Evolutionary conservation across 2,113 vertebrate species (phyloP).

Genomic region (Prunella fulvescens): DNA sequence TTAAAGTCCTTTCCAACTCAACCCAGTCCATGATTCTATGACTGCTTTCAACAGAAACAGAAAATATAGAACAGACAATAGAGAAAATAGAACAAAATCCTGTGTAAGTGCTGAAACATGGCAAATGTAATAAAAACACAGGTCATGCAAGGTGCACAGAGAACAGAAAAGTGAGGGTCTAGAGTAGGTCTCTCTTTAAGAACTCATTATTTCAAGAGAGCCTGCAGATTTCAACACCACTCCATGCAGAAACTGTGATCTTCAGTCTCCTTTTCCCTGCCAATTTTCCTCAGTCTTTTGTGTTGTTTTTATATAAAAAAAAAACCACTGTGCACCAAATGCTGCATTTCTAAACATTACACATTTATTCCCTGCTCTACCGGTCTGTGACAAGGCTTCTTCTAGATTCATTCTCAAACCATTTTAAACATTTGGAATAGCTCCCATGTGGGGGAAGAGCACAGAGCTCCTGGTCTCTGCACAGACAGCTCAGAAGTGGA

Average conservation of each 20-base stretch:
- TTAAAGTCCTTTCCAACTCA: not conserved
- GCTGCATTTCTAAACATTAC: not conserved
- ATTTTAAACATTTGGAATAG: not conserved
- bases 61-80: not conserved
- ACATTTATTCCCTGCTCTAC: not conserved
- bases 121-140: rapidly evolving
- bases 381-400: not conserved
- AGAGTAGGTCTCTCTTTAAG: not conserved
- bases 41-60: rapidly evolving
- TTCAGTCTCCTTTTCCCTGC: not conserved
- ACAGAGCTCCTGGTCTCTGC: not conserved
- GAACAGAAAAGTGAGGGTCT: not conserved
- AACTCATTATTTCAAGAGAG: not conserved
- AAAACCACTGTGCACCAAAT: not conserved
- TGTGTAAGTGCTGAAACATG: rapidly evolving
- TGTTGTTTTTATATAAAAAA: not conserved
- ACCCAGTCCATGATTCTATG: not conserved
- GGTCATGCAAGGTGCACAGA: not conserved
- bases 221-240: not conserved
- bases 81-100: not conserved
- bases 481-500: not conserved
- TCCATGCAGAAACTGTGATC: not conserved
- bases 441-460: not conserved
- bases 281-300: not conserved
- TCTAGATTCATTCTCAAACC: not conserved